A percentile compares a stretch with the other conserved stretches of the same genome.
These are phyloP conservation scores for Hemicrepidius hirtus DNA, from an alignment of 2,888 invertebrate species.

Conservation along the genomic window DNA sequence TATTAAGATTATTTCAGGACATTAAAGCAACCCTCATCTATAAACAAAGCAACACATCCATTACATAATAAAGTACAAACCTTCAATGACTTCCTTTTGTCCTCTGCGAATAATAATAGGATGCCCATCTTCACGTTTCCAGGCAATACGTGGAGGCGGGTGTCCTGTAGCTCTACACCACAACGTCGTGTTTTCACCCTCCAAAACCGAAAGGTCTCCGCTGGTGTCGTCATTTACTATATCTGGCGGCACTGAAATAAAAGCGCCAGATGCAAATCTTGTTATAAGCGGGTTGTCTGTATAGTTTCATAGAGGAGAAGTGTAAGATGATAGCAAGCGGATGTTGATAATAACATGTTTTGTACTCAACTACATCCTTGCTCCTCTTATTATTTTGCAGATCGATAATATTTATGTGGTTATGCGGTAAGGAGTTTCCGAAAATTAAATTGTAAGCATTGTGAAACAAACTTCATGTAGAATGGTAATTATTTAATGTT, in stretches of 20 bases:
- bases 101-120: slow-evolving; percentile 72
- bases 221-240: slow-evolving; percentile 86
- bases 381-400: not conserved
- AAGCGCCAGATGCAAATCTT: not conserved
- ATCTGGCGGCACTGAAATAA: slow-evolving; percentile 84
- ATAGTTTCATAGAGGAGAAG: too few species aligned
- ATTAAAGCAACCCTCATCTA: not conserved
- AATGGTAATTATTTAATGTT: not conserved
- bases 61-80: slow-evolving; percentile 59
- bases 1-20: not conserved
- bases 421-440: not conserved
- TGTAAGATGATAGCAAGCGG: not conserved
- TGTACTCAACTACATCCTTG: too few species aligned
- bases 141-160: slow-evolving; percentile 79
- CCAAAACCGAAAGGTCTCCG: slow-evolving; percentile 82
- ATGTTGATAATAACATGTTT: not conserved
- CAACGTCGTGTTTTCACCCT: slow-evolving; percentile 84
- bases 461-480: not conserved
- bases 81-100: slow-evolving; percentile 71
- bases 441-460: slow-evolving; percentile 6
- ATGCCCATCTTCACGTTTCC: slow-evolving; percentile 77
- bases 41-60: not conserved
- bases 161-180: slow-evolving; percentile 84
- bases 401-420: slow-evolving; percentile 9
- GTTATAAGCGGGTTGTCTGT: not conserved